Conservation (phyloP, 2,113 vertebrate species). For the Plecotus auritus region DNA sequence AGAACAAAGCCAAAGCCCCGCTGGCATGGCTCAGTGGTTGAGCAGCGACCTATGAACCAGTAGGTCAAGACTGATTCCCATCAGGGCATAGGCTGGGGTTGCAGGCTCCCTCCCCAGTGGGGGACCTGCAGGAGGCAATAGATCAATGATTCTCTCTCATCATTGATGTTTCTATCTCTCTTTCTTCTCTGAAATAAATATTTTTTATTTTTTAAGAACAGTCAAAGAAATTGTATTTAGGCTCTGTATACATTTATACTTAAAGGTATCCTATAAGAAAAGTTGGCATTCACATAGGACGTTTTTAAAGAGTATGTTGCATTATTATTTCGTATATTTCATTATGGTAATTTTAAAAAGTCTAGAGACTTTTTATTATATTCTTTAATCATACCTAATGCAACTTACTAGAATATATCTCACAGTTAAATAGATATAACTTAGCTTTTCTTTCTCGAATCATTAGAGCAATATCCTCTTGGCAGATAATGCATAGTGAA, state of each 20-base stretch:
- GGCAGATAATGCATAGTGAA: neutral
- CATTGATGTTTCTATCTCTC: too few relatives aligned
- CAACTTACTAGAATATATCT: neutral
- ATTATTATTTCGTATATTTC: neutral
- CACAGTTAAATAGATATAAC: neutral
- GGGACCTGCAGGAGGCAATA: too few relatives aligned
- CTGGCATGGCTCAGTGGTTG: too few relatives aligned
- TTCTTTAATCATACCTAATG: neutral
- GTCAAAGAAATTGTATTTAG: neutral
- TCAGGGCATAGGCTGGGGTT: too few relatives aligned
- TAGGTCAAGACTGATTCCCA: too few relatives aligned
- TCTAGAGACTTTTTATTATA: neutral
- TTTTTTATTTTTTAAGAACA: neutral
- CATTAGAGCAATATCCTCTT: neutral
- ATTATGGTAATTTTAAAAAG: neutral
- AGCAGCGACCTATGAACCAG: too few relatives aligned
- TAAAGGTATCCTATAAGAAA: neutral
- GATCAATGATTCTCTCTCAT: too few relatives aligned
- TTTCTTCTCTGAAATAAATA: too few relatives aligned
- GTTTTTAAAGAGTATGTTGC: neutral
- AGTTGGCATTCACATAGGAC: neutral
- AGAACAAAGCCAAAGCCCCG: neutral
- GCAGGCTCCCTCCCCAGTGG: too few relatives aligned
- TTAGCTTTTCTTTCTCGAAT: neutral
- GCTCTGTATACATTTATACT: neutral